Percentiles rank a stretch among this genome's conserved stretches.
Evolutionary conservation across 2,113 vertebrate genomes (phyloP).

Genomic region (Oxyura jamaicensis): DNA sequence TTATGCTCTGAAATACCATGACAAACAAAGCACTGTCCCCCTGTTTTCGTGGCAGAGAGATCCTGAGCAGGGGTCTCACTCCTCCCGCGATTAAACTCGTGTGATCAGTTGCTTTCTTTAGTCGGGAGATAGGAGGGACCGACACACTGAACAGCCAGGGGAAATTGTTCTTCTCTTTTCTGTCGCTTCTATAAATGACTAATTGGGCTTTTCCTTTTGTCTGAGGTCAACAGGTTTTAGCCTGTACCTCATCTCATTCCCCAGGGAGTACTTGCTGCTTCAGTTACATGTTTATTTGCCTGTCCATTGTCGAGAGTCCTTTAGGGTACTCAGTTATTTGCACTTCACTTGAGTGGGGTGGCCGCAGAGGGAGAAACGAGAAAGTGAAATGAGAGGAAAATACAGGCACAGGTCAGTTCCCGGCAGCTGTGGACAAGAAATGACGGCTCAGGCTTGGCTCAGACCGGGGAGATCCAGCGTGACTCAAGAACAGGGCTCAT

Average conservation of each 20-base stretch:
- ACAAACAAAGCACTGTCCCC: not conserved
- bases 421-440: not conserved
- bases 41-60: not conserved
- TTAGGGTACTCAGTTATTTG: not conserved
- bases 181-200: not conserved
- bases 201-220: not conserved
- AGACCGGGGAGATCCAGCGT: not conserved
- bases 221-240: not conserved
- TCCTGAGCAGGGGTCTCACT: not conserved
- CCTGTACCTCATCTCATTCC: not conserved
- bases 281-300: not conserved
- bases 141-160: not conserved
- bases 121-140: not conserved
- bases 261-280: not conserved
- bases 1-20: not conserved
- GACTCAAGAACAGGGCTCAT: not conserved
- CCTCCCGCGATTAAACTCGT: accelerated
- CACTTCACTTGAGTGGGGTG: not conserved
- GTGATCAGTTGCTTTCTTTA: not conserved
- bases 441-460: not conserved
- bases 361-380: not conserved
- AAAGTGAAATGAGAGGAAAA: not conserved
- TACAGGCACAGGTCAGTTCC: not conserved
- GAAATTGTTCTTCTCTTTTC: not conserved
- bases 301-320: not conserved